Evolutionary conservation across 2,113 vertebrate species (phyloP).

Genomic region (Pithys albifrons): DNA sequence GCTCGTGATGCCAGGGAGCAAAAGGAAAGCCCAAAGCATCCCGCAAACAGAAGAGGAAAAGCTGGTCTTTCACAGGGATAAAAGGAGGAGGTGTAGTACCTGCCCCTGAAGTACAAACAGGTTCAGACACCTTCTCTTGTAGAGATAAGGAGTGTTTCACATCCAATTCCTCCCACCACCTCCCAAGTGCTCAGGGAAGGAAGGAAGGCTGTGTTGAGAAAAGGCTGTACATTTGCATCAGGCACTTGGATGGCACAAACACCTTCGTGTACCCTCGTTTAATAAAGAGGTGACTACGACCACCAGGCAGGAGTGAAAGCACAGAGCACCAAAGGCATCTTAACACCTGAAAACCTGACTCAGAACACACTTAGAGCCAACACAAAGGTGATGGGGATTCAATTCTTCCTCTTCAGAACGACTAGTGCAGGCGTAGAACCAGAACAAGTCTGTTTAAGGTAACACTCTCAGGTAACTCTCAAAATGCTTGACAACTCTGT

Average conservation of each 20-base stretch:
- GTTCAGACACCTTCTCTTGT: not conserved
- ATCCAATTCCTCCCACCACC: not conserved
- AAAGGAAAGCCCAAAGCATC: not conserved
- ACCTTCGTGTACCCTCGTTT: not conserved
- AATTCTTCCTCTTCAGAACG: not conserved
- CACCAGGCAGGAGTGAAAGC: not conserved
- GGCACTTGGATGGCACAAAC: not conserved
- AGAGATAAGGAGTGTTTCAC: not conserved
- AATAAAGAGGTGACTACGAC: not conserved
- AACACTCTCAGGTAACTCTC: not conserved
- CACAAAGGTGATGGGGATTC: not conserved
- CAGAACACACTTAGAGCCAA: not conserved
- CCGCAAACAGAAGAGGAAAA: slow-evolving; percentile 18
- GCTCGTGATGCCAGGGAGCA: not conserved
- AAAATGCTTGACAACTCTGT: not conserved
- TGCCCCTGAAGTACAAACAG: not conserved
- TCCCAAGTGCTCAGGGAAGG: not conserved
- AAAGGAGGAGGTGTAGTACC: not conserved
- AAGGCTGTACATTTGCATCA: not conserved
- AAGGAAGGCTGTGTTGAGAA: not conserved
- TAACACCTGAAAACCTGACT: not conserved
- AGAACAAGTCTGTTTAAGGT: not conserved
- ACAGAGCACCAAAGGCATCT: not conserved
- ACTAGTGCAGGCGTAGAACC: not conserved
- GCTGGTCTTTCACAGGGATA: not conserved